These are phyloP conservation scores for Euura saliciscinereae DNA, from an alignment of 1,140 invertebrate species.

Conservation along the genomic window DNA sequence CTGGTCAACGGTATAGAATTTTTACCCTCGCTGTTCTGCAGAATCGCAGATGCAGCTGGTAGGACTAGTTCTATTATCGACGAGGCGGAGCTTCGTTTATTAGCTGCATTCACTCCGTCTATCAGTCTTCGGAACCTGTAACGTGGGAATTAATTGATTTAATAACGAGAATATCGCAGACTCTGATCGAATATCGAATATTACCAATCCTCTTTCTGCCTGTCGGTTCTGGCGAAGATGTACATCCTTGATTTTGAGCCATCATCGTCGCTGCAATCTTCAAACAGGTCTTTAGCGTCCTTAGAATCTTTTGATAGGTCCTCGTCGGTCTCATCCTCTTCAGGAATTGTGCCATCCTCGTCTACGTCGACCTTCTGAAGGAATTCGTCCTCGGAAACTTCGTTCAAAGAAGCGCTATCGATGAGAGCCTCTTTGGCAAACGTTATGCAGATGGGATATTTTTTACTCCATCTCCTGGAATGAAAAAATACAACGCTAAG, in stretches of 20 bases:
- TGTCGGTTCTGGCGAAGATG: constrained; percentile 81
- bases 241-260: constrained; percentile 57
- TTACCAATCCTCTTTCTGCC: constrained; percentile 92
- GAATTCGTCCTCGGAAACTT: constrained; percentile 41
- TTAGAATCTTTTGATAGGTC: constrained; percentile 39
- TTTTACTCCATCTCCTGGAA: constrained; percentile 85
- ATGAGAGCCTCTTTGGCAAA: constrained; percentile 44
- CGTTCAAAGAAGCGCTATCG: constrained; percentile 42
- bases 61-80: constrained; percentile 35
- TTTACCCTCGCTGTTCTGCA: constrained; percentile 42
- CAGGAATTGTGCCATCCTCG: constrained; percentile 40
- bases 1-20: constrained; percentile 29
- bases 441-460: constrained; percentile 85
- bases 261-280: constrained; percentile 47
- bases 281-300: constrained; percentile 47
- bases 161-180: not conserved
- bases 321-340: constrained; percentile 49
- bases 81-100: constrained; percentile 40
- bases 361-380: constrained; percentile 38
- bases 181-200: not conserved
- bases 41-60: constrained; percentile 26
- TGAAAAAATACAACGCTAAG: constrained; percentile 25
- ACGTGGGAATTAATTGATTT: constrained; percentile 14
- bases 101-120: constrained; percentile 39
- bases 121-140: constrained; percentile 53